Evolutionary conservation across 1,140 invertebrate genomes (phyloP), one percentile per base, ranked within the genome.

Genomic region (Lucilia cuprina): DNA sequence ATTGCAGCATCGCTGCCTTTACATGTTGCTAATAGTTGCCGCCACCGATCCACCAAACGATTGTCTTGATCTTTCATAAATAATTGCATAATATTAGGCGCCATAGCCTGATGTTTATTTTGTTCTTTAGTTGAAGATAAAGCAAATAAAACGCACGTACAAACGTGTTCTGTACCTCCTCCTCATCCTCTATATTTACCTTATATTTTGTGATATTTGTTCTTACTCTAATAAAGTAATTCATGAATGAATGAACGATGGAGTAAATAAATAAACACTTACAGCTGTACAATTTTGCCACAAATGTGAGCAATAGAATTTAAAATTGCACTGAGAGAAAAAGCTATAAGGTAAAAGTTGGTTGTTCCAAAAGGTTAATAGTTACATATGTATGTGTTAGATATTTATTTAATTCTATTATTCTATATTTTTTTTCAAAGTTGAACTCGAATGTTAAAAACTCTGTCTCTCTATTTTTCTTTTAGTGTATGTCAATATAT

Each of bases 51-150:
- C 5, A 41, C 41, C 41, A 41, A 10, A 41, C 75, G 41, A 55
- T 5, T 19, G 10, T 12, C 77, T 30, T 25, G 41, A 50, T 49
- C n/a, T 21, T 21, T 49, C 41, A 80, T 80, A 80, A 80, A 80
- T 80, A 80, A 80, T 80, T 80, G 77, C 77, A 49, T 80, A 80
- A 80, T 80, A 80, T 80, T 80, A 80, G 77, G 77, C 77, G 77
- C 77, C 77, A 80, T 10, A 50, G 41, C 75, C 55, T 21, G 7
- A 21, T 70, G 65, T 70, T 70, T 21, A 25, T 19, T 17, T 17
- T 25, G 49, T 80, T 80, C 50, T 80, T 80, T 80, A 30, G 41
- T 30, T 80, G 49, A 80, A 80, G 77, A 80, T 80, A 47, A 80
- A 80, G 77, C 41, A 80, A 80, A 80, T 80, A 80, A 80, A 80